A percentile compares a stretch with the other conserved stretches of the same genome.
These are phyloP conservation scores for Caenorhabditis inopinata DNA, from an alignment of 1,140 invertebrate genomes.

Conservation along the genomic window DNA sequence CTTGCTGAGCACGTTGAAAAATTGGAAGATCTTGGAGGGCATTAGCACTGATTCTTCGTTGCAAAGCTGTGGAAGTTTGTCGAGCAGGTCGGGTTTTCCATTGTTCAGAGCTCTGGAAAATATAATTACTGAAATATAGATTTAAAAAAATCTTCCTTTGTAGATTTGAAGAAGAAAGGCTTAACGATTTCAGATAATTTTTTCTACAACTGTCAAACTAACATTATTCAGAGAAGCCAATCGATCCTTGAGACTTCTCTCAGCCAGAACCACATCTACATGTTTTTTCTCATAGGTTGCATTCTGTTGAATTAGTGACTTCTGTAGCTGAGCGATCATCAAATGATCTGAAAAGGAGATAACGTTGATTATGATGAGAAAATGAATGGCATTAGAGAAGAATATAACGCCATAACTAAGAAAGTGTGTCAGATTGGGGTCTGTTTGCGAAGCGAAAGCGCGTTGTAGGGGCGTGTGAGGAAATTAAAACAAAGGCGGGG, in stretches of 20 bases:
- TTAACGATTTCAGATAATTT: no score
- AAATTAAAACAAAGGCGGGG: background rate
- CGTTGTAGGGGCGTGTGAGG: no score
- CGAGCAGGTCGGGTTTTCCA: background rate
- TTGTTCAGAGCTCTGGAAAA: background rate
- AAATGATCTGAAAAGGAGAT: constrained; percentile 26
- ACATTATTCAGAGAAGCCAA: constrained; percentile 1
- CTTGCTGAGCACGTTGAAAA: background rate
- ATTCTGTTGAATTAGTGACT: constrained; percentile 9
- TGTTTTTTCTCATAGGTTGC: background rate
- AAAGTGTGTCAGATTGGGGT: constrained; percentile 1
- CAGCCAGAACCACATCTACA: background rate
- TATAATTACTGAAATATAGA: no score
- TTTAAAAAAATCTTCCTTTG: no score
- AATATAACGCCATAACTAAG: background rate
- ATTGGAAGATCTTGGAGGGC: background rate
- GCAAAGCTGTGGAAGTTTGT: background rate
- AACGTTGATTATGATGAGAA: background rate
- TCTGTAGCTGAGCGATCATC: constrained; percentile 19
- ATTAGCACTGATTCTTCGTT: background rate
- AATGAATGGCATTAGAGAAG: no score
- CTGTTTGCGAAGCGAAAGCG: background rate
- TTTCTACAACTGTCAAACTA: no score
- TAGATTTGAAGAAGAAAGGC: no score
- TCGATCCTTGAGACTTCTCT: background rate